A percentile compares a stretch with the other conserved stretches of the same genome.
phyloP scores from a whole-genome alignment of 2,888 invertebrate genomes.

The Eupithecia subfuscata region DNA sequence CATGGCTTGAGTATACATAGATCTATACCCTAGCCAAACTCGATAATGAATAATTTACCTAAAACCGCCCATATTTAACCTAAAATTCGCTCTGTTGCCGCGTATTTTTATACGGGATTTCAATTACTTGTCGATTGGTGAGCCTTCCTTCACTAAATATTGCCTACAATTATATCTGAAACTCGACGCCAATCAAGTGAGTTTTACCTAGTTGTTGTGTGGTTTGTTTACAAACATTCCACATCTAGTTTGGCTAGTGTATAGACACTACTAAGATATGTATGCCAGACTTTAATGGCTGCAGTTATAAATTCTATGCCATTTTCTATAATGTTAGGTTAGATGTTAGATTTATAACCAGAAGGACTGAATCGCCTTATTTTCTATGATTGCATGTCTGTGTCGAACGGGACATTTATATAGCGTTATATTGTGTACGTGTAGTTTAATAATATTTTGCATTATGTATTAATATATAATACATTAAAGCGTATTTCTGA shows the following conservation, averaged over 20 bases:
- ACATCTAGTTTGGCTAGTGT: too few species aligned
- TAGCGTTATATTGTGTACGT: not conserved
- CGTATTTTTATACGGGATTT: too few species aligned
- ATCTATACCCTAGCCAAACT: not conserved
- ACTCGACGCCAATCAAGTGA: too few species aligned
- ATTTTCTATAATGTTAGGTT: slow-evolving; percentile 13
- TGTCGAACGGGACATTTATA: slow-evolving; percentile 27
- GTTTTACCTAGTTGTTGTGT: too few species aligned
- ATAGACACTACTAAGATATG: not conserved
- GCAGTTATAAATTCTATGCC: slow-evolving; percentile 10
- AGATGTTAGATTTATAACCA: slow-evolving; percentile 26
- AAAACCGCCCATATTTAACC: too few species aligned
- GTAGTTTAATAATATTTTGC: not conserved
- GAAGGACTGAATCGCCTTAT: slow-evolving; percentile 52
- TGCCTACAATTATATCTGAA: too few species aligned
- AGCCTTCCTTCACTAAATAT: too few species aligned
- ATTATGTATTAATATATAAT: too few species aligned
- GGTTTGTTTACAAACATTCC: too few species aligned
- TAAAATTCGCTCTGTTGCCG: too few species aligned
- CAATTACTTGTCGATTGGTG: too few species aligned
- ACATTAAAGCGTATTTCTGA: not conserved
- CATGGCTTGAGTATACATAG: not conserved
- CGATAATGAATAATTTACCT: too few species aligned
- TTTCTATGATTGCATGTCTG: slow-evolving; percentile 43
- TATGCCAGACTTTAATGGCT: not conserved